These are phyloP conservation scores for Synanthedon myopaeformis DNA, from an alignment of 2,888 invertebrate genomes.

Conservation along the genomic window DNA sequence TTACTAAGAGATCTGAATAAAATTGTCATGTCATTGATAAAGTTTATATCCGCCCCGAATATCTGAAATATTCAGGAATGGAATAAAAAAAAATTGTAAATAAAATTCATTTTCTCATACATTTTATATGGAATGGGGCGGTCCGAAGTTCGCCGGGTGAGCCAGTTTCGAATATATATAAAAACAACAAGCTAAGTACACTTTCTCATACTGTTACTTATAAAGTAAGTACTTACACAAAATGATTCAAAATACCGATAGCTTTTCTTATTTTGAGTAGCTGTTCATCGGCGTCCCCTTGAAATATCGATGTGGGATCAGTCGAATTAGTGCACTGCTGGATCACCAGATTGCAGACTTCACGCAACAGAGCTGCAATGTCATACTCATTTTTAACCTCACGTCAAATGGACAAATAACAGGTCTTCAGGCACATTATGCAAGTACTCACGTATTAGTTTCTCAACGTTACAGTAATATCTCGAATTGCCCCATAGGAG, in stretches of 20 bases:
- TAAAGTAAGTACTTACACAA: slow-evolving; percentile 56
- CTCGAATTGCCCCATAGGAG: slow-evolving; percentile 88
- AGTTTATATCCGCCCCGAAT: too few species aligned
- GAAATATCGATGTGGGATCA: slow-evolving; percentile 85
- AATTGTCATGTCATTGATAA: too few species aligned
- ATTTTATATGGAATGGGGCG: too few species aligned
- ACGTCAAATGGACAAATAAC: not conserved
- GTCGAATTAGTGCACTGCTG: slow-evolving; percentile 77
- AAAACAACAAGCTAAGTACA: not conserved
- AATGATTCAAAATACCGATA: slow-evolving; percentile 62
- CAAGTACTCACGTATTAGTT: slow-evolving; percentile 51
- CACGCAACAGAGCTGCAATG: slow-evolving; percentile 78
- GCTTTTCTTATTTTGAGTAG: slow-evolving; percentile 69
- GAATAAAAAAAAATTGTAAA: too few species aligned
- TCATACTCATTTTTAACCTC: slow-evolving; percentile 17
- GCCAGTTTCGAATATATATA: too few species aligned
- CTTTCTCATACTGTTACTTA: too few species aligned
- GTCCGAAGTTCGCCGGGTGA: too few species aligned
- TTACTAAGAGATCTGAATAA: too few species aligned
- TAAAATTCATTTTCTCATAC: too few species aligned
- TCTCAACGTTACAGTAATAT: slow-evolving; percentile 76
- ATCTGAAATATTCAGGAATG: too few species aligned
- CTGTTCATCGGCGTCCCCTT: slow-evolving; percentile 86
- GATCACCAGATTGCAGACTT: slow-evolving; percentile 86
- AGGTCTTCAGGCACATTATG: not conserved